phyloP scores from a whole-genome alignment of 2,113 vertebrate genomes.

The Xenus cinereus region DNA sequence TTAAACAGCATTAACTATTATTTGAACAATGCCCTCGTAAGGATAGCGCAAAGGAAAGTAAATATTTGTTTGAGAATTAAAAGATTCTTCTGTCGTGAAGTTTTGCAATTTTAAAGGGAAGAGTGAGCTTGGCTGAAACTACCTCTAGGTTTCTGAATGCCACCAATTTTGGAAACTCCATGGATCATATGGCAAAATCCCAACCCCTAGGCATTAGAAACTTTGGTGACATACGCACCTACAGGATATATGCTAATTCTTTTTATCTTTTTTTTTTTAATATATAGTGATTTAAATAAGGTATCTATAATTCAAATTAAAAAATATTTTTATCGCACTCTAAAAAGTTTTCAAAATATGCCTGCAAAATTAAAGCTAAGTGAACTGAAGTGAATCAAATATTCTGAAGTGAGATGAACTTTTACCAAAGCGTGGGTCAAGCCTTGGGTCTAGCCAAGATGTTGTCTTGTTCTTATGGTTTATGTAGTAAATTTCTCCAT shows the following conservation, averaged over 20 bases:
- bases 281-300: not conserved
- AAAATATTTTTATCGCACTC: not conserved
- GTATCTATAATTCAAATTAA: not conserved
- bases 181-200: not conserved
- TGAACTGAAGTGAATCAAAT: slow-evolving; percentile 56
- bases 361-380: slow-evolving; percentile 49
- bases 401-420: slow-evolving; percentile 76
- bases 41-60: not conserved
- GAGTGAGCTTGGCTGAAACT: not conserved
- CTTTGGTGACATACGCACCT: not conserved
- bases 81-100: not conserved
- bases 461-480: slow-evolving; percentile 99
- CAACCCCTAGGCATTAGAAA: not conserved
- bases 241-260: not conserved
- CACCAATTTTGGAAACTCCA: not conserved
- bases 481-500: slow-evolving; percentile 99
- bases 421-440: slow-evolving; percentile 97
- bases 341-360: slow-evolving; percentile 32
- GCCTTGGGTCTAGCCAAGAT: slow-evolving; percentile 97
- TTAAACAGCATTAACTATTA: not conserved
- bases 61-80: not conserved
- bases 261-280: not conserved
- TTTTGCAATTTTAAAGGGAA: not conserved
- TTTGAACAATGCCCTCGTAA: not conserved
- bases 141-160: not conserved